Percentiles rank a stretch among this genome's conserved stretches.
phyloP scores from a whole-genome alignment of 2,113 vertebrate species.

The Hypomesus transpacificus region DNA sequence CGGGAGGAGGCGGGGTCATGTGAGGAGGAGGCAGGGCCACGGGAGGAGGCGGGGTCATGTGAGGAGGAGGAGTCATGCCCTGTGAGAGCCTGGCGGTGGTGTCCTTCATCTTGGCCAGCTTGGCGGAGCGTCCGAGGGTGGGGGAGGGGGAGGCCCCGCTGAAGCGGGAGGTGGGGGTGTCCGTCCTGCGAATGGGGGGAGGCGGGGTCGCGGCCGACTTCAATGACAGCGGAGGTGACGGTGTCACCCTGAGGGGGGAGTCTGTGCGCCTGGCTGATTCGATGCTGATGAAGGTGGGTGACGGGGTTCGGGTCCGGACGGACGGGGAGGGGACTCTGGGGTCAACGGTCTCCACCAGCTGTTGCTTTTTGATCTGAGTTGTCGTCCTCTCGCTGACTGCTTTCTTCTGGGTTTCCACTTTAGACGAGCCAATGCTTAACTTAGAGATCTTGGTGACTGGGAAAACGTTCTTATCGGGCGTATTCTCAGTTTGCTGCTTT shows the following conservation, averaged over 20 bases:
- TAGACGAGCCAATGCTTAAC: slow-evolving; percentile 62
- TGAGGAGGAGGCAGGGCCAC: no score
- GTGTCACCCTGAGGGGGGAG: slow-evolving; percentile 65
- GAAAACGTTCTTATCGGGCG: slow-evolving; percentile 55
- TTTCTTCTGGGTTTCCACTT: slow-evolving; percentile 61
- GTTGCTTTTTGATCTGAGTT: slow-evolving; percentile 52
- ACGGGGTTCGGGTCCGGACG: slow-evolving; percentile 76
- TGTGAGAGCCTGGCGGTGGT: slow-evolving; percentile 76
- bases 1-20: no score
- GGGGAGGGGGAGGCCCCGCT: slow-evolving; percentile 71
- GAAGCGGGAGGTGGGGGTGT: slow-evolving; percentile 59
- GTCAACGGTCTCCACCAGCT: slow-evolving; percentile 53
- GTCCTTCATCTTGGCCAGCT: slow-evolving; percentile 80
- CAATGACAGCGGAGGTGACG: slow-evolving; percentile 67
- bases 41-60: slow-evolving; percentile 29
- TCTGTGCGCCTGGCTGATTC: slow-evolving; percentile 78
- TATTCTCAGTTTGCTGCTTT: slow-evolving; percentile 49
- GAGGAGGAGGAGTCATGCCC: slow-evolving; percentile 52
- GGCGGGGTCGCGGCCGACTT: slow-evolving; percentile 64
- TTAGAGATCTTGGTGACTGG: slow-evolving; percentile 64
- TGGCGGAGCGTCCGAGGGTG: slow-evolving; percentile 76
- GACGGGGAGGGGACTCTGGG: slow-evolving; percentile 66
- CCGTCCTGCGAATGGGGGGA: slow-evolving; percentile 62
- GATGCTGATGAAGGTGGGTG: slow-evolving; percentile 88
- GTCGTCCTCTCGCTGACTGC: slow-evolving; percentile 54